Evolutionary conservation across 2,113 vertebrate genomes (phyloP).

Genomic region (Sturnus vulgaris): DNA sequence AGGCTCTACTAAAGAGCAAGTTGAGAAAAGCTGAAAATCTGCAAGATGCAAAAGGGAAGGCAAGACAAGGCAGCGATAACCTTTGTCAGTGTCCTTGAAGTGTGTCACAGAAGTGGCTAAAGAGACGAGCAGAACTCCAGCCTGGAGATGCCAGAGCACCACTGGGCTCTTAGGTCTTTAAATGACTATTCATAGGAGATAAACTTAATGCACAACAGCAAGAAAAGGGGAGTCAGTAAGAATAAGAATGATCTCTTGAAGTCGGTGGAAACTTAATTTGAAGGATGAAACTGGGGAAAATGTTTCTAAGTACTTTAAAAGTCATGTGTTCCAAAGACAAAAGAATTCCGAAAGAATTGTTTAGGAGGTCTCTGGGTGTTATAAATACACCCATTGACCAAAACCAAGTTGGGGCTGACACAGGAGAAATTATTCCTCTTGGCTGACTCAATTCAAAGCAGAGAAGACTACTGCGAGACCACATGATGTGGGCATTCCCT

Average conservation of each 20-base stretch:
- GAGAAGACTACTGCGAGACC: background rate
- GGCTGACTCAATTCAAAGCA: background rate
- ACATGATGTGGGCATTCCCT: background rate
- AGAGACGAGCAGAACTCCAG: background rate
- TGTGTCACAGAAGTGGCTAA: background rate
- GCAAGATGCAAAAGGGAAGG: background rate
- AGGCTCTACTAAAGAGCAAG: background rate
- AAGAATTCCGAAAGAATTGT: background rate
- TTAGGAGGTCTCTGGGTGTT: background rate
- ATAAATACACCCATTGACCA: background rate
- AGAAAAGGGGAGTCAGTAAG: background rate
- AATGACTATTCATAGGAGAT: background rate
- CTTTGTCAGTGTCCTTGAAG: background rate
- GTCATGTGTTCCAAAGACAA: fast-evolving
- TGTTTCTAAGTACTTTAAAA: background rate
- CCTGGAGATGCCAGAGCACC: background rate
- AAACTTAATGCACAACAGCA: background rate
- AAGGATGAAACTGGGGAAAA: background rate
- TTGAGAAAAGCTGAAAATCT: background rate
- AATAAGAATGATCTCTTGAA: background rate
- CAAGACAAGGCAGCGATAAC: fast-evolving
- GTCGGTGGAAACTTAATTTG: background rate
- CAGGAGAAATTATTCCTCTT: background rate
- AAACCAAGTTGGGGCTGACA: background rate
- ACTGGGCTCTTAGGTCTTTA: background rate